These are phyloP conservation scores for Danaus plexippus DNA, from an alignment of 1,140 invertebrate genomes.

Conservation along the genomic window DNA sequence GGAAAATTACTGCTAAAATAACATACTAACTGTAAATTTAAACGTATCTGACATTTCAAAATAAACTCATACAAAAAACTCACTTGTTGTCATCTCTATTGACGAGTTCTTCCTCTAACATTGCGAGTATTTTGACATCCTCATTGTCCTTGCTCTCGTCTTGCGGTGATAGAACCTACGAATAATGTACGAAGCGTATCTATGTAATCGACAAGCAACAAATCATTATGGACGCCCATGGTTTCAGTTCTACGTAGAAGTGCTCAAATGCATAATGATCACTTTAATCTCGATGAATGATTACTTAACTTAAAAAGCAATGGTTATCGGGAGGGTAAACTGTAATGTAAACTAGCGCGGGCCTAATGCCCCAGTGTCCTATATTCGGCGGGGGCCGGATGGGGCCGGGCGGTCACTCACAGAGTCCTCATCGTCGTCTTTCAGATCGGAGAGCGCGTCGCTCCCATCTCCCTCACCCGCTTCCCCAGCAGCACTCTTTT, in stretches of 20 bases:
- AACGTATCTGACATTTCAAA: no score
- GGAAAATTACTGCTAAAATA: no score
- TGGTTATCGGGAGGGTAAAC: constrained; percentile 17
- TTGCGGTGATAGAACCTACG: constrained; percentile 65
- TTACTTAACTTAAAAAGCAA: constrained; percentile 18
- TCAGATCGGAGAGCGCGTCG: constrained; percentile 59
- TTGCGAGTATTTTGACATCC: constrained; percentile 55
- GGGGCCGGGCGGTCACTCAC: constrained; percentile 43
- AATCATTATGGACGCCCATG: constrained; percentile 40
- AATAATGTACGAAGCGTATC: constrained; percentile 57
- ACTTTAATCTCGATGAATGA: constrained; percentile 16
- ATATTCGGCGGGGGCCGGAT: constrained; percentile 35
- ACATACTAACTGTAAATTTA: no score
- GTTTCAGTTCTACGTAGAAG: constrained; percentile 27
- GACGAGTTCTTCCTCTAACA: constrained; percentile 85
- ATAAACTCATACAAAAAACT: constrained; percentile 29
- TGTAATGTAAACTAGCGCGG: constrained; percentile 34
- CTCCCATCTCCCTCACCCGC: constrained; percentile 38
- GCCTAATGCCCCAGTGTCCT: constrained; percentile 56
- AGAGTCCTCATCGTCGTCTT: constrained; percentile 66
- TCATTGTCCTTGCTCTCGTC: constrained; percentile 58
- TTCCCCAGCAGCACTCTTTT: constrained; percentile 42
- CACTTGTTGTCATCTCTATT: constrained; percentile 85
- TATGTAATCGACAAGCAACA: constrained; percentile 52
- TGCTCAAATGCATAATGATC: constrained; percentile 24